A percentile compares a stretch with the other conserved stretches of the same genome.
phyloP scores from a whole-genome alignment of 2,113 vertebrate species.

The Aspidoscelis tigris region DNA sequence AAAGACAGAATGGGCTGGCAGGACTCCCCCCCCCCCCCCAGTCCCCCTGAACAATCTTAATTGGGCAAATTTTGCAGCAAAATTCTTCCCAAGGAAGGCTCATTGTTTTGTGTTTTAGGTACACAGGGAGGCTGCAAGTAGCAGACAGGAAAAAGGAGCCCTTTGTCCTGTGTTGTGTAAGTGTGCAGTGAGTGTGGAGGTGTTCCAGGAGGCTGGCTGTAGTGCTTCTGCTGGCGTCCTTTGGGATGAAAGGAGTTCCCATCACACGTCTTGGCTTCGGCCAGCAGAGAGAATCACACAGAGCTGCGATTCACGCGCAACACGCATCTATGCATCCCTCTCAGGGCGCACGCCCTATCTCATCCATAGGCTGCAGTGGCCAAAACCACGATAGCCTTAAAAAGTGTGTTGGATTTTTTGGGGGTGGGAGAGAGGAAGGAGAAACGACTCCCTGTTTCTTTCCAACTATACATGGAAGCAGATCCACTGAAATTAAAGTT shows the following conservation, averaged over 20 bases:
- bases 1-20: neutral
- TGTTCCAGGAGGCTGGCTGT: slow-evolving; percentile 74
- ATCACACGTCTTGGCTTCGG: slow-evolving; percentile 80
- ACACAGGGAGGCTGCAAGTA: slow-evolving; percentile 29
- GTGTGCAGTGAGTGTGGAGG: slow-evolving; percentile 18
- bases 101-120: neutral
- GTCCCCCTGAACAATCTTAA: neutral
- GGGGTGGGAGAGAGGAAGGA: neutral
- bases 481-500: slow-evolving; percentile 63
- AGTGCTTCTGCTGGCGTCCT: slow-evolving; percentile 79
- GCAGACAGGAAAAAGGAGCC: slow-evolving; percentile 33
- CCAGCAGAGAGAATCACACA: slow-evolving; percentile 81
- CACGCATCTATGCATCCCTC: slow-evolving; percentile 71
- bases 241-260: slow-evolving; percentile 75
- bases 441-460: slow-evolving; percentile 53
- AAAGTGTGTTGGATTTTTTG: neutral
- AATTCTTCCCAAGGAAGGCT: neutral
- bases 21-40: neutral
- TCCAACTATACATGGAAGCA: slow-evolving; percentile 50
- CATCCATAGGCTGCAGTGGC: slow-evolving; percentile 55
- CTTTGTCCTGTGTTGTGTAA: slow-evolving; percentile 62
- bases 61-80: neutral
- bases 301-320: slow-evolving; percentile 70
- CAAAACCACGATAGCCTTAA: slow-evolving; percentile 48
- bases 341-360: slow-evolving; percentile 51